phyloP scores from a whole-genome alignment of 2,797 vertebrate species.

The Phrynocephalus forsythii region DNA sequence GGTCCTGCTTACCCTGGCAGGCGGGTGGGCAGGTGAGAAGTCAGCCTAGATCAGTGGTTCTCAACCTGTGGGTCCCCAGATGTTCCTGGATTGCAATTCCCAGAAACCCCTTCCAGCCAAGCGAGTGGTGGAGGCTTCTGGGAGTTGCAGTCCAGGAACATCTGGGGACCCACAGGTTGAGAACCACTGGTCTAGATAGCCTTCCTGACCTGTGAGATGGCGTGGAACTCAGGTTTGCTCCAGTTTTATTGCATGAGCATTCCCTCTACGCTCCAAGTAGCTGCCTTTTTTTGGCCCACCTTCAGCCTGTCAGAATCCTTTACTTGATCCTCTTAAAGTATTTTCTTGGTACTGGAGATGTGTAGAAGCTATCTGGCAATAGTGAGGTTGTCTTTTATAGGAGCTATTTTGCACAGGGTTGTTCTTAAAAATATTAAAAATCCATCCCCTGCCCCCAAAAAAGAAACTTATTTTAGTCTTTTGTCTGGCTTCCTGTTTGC shows the following conservation, averaged over 20 bases:
- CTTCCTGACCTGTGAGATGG: neutral
- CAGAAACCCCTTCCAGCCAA: no score
- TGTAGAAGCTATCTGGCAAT: neutral
- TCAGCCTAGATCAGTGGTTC: neutral
- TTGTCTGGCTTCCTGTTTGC: conserved; percentile 24
- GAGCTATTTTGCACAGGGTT: neutral
- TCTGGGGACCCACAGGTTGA: no score
- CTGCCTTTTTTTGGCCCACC: neutral
- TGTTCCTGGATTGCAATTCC: no score
- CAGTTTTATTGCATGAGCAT: neutral
- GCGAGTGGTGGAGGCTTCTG: no score
- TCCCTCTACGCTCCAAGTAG: neutral
- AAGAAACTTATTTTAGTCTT: neutral
- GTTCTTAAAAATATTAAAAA: neutral
- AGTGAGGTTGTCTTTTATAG: neutral
- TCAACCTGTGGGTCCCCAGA: no score
- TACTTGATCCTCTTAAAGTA: neutral
- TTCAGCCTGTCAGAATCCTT: neutral
- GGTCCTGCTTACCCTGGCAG: neutral
- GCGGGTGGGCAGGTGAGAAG: no score
- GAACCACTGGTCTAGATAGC: no score
- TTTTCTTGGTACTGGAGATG: neutral
- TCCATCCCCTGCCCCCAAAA: neutral
- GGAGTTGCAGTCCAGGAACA: no score
- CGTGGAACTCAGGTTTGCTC: neutral